Evolutionary conservation across 1,140 invertebrate genomes (phyloP).

Genomic region (Drosophila parvula): DNA sequence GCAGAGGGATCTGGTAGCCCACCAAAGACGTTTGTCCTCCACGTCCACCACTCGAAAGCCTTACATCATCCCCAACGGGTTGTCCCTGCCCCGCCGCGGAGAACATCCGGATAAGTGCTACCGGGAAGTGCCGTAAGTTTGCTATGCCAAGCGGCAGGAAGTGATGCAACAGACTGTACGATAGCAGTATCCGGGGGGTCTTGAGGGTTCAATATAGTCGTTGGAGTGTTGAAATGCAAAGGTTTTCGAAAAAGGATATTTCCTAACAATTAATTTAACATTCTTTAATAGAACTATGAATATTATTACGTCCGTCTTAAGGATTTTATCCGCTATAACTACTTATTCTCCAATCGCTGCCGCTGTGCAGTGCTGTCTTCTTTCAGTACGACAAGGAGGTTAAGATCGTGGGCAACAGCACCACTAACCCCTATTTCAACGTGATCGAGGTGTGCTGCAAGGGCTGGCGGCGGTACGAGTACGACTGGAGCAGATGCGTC

Average conservation of each 20-base stretch:
- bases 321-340: not conserved
- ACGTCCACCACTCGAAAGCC: constrained; percentile 69
- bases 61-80: constrained; percentile 61
- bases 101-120: constrained; percentile 69
- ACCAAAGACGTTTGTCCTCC: constrained; percentile 57
- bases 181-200: no score
- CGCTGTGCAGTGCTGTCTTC: constrained; percentile 63
- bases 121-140: constrained; percentile 83
- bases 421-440: constrained; percentile 56
- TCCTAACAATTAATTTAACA: no score
- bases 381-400: constrained; percentile 79
- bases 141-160: not conserved
- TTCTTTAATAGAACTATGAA: not conserved
- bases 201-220: no score
- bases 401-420: constrained; percentile 72
- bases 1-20: constrained; percentile 54
- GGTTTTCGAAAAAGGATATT: no score
- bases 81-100: constrained; percentile 69
- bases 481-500: constrained; percentile 86
- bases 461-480: constrained; percentile 86
- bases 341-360: not conserved
- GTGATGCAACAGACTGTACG: not conserved
- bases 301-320: not conserved
- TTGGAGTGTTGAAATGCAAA: no score
- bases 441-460: constrained; percentile 86